Percentiles rank a stretch among this genome's conserved stretches.
These are phyloP conservation scores for Caenorhabditis japonica DNA, from an alignment of 2,888 invertebrate species.

Conservation along the genomic window DNA sequence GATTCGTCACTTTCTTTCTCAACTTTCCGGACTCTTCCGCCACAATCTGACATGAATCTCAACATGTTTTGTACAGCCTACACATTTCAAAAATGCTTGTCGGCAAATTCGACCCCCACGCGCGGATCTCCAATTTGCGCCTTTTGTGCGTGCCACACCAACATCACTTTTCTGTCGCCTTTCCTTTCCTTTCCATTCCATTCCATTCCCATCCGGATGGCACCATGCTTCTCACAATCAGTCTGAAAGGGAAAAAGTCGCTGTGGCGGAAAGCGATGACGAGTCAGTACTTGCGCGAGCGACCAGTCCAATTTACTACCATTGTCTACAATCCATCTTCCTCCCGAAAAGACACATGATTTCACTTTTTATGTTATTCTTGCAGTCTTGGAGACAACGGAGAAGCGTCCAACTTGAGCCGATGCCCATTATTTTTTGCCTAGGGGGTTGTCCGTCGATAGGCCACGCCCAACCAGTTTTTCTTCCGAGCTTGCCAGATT, in stretches of 20 bases:
- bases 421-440: slow-evolving; percentile 31
- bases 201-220: slow-evolving; percentile 38
- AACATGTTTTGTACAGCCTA: slow-evolving; percentile 35
- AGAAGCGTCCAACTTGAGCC: slow-evolving; percentile 28
- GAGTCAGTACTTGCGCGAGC: slow-evolving; percentile 11
- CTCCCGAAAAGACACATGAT: slow-evolving; percentile 41
- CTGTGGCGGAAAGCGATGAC: slow-evolving; percentile 41
- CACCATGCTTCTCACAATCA: slow-evolving; percentile 33
- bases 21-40: background rate
- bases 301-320: slow-evolving; percentile 38
- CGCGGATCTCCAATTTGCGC: slow-evolving; percentile 51
- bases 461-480: slow-evolving; percentile 31
- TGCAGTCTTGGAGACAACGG: slow-evolving; percentile 30
- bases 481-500: slow-evolving; percentile 36
- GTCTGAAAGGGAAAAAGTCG: slow-evolving; percentile 11
- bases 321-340: slow-evolving; percentile 53
- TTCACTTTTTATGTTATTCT: slow-evolving; percentile 33
- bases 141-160: slow-evolving; percentile 58
- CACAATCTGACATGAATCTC: slow-evolving; percentile 3
- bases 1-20: slow-evolving; percentile 31
- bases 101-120: slow-evolving; percentile 30
- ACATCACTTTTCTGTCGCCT: slow-evolving; percentile 45
- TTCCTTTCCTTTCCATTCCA: no score
- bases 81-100: slow-evolving; percentile 22
- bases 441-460: slow-evolving; percentile 29